Conservation (phyloP, 2,797 vertebrate species). For the Sebastes hubbsi region DNA sequence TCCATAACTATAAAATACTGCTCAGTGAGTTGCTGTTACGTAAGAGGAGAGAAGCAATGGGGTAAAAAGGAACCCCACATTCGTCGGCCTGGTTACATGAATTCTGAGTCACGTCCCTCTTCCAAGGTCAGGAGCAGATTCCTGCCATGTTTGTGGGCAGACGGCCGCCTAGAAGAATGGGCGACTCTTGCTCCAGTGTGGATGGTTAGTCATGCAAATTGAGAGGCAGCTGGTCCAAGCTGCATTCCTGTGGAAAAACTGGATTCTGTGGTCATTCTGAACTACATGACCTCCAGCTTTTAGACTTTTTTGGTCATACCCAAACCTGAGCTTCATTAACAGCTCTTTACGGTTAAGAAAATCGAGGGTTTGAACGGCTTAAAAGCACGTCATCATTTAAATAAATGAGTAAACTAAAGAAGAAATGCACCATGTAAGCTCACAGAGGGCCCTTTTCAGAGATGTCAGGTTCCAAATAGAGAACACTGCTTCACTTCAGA, state of each 20-base stretch:
- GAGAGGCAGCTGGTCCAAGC: constrained; percentile 25
- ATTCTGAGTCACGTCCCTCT: constrained; percentile 37
- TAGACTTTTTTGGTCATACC: background rate
- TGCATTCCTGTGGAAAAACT: constrained; percentile 65
- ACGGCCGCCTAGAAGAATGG: constrained; percentile 34
- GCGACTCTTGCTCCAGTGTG: constrained; percentile 29
- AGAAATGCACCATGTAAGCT: background rate
- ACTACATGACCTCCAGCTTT: constrained; percentile 35
- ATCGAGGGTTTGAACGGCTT: background rate
- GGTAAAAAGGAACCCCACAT: constrained; percentile 14
- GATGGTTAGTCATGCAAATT: constrained; percentile 44
- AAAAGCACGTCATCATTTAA: background rate
- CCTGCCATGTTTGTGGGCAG: constrained; percentile 71
- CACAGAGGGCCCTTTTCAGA: constrained; percentile 1
- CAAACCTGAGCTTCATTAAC: background rate
- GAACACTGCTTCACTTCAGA: constrained; percentile 30
- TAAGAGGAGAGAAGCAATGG: constrained; percentile 19
- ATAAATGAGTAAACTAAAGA: background rate
- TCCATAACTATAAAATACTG: background rate
- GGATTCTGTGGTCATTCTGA: constrained; percentile 26
- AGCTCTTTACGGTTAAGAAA: background rate
- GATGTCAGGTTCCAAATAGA: background rate
- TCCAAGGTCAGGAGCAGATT: constrained; percentile 54
- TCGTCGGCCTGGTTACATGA: constrained; percentile 12
- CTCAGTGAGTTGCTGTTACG: constrained; percentile 21